A percentile compares a stretch with the other conserved stretches of the same genome.
Conservation (phyloP, 2,888 invertebrate genomes). For the Metacarcinus magister region DNA sequence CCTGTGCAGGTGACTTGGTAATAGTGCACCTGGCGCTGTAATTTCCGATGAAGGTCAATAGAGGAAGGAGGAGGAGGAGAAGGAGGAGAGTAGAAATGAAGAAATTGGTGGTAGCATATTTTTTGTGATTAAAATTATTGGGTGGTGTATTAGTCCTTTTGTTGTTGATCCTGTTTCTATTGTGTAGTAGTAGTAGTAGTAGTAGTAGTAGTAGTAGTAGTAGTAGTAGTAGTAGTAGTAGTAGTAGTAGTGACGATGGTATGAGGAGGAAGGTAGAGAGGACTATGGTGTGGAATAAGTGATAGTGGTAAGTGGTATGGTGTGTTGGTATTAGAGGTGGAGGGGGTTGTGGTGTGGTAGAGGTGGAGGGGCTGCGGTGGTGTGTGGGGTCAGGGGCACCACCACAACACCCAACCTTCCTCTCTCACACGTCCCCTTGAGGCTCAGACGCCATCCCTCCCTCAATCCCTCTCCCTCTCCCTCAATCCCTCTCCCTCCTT, state of each 20-base stretch:
- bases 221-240: neutral
- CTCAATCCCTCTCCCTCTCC: neutral
- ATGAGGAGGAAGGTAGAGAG: neutral
- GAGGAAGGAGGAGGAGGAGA: neutral
- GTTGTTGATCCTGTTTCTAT: too few species aligned
- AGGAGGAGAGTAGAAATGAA: neutral
- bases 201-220: constrained; percentile 3
- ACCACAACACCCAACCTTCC: constrained; percentile 41
- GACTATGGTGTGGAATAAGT: neutral
- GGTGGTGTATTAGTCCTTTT: too few species aligned
- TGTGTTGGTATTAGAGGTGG: neutral
- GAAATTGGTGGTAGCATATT: neutral
- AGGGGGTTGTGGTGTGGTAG: neutral
- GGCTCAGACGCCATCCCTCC: neutral
- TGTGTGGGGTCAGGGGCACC: neutral
- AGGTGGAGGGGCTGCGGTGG: neutral
- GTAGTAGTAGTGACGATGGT: neutral
- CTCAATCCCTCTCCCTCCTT: neutral
- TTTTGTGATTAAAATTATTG: too few species aligned
- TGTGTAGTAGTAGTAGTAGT: constrained; percentile 1
- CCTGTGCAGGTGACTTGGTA: constrained; percentile 28
- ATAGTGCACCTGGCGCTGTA: neutral
- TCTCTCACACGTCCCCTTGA: constrained; percentile 21
- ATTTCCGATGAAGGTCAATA: constrained; percentile 20
- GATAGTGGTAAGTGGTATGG: neutral